phyloP scores from a whole-genome alignment of 2,113 vertebrate genomes.

The Alaudala cheleensis region DNA sequence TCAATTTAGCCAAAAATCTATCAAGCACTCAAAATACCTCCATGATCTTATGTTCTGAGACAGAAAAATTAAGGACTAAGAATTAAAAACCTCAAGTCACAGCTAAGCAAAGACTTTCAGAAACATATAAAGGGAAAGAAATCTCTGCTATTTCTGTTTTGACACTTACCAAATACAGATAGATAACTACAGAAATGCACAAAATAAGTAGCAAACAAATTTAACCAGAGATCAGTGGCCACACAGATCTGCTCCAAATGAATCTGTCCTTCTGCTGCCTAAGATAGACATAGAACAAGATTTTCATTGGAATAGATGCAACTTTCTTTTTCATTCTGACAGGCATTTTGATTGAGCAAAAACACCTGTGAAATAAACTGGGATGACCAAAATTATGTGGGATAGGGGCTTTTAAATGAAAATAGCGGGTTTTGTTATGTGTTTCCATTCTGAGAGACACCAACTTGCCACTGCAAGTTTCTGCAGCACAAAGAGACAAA shows the following conservation, averaged over 20 bases:
- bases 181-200: background rate
- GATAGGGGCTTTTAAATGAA: background rate
- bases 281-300: background rate
- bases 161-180: background rate
- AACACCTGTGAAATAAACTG: background rate
- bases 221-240: background rate
- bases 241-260: background rate
- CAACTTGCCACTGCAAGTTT: background rate
- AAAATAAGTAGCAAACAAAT: background rate
- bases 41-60: background rate
- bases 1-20: background rate
- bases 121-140: background rate
- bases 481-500: background rate
- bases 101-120: background rate
- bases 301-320: background rate
- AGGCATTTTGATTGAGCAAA: background rate
- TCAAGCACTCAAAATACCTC: background rate
- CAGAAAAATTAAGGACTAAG: background rate
- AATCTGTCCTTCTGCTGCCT: background rate
- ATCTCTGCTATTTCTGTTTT: background rate
- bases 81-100: background rate
- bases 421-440: background rate
- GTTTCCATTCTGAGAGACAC: background rate
- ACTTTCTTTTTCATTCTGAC: background rate
- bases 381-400: background rate